Conservation (phyloP, 2,888 invertebrate species). For the Balanococcus diminutus region DNA sequence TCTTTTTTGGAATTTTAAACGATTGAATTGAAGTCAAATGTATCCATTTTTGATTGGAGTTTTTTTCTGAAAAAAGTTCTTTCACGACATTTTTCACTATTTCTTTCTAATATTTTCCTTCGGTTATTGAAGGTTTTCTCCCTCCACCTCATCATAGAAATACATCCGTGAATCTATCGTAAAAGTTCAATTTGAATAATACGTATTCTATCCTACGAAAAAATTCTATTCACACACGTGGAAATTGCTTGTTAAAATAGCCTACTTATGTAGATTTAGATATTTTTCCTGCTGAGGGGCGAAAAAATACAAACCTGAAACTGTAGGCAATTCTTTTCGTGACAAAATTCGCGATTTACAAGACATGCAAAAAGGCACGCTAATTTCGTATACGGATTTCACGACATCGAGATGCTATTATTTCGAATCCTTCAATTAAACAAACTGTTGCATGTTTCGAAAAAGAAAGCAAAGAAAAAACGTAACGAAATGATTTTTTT, state of each 20-base stretch:
- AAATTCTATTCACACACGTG: not conserved
- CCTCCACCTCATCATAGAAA: no score
- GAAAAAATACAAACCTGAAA: not conserved
- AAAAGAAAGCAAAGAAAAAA: not conserved
- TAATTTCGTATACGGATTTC: not conserved
- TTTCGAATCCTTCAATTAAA: constrained; percentile 33
- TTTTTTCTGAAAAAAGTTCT: no score
- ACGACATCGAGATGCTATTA: not conserved
- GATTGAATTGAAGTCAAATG: no score
- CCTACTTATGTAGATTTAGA: not conserved
- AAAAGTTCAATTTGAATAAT: not conserved
- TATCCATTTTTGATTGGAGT: no score
- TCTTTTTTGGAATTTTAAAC: no score
- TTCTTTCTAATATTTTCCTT: not conserved
- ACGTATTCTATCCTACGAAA: not conserved
- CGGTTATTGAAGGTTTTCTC: no score
- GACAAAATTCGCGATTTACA: constrained; percentile 4
- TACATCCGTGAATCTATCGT: not conserved
- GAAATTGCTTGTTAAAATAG: not conserved
- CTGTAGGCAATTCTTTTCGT: not conserved
- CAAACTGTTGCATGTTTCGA: constrained; percentile 10
- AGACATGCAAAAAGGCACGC: constrained; percentile 13
- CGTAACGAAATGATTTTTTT: not conserved
- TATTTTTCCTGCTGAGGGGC: not conserved
- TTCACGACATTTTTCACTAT: no score